Conservation (phyloP, 2,113 vertebrate genomes). For the Sphyrna mokarran region DNA sequence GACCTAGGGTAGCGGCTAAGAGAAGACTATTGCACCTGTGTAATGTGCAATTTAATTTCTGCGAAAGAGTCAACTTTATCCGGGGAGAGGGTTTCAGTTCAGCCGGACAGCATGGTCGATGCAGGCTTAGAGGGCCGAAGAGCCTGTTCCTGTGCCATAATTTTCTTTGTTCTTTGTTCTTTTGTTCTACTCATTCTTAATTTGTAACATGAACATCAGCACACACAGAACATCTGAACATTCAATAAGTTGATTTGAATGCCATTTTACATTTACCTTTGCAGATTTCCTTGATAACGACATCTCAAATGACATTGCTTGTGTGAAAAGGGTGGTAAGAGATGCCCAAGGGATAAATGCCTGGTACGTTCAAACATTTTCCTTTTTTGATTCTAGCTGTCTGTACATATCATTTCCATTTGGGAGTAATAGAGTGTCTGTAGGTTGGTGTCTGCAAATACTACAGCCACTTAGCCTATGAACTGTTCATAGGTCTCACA, state of each 20-base stretch:
- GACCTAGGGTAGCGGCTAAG: no score
- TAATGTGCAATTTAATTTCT: no score
- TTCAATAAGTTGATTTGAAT: not conserved
- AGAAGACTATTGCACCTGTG: no score
- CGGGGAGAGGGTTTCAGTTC: no score
- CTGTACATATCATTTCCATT: not conserved
- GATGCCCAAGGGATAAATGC: not conserved
- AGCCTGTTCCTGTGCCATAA: no score
- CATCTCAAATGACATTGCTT: not conserved
- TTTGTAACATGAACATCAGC: no score
- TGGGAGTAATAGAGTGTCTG: not conserved
- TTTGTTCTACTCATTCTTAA: no score
- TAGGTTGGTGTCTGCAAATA: not conserved
- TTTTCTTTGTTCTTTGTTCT: no score
- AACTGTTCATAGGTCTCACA: not conserved
- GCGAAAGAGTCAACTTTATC: no score
- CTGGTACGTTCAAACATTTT: not conserved
- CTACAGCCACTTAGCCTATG: not conserved
- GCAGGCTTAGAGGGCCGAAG: no score
- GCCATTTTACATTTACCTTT: not conserved
- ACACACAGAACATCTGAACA: no score
- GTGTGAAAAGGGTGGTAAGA: not conserved
- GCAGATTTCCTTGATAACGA: not conserved
- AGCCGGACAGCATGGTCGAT: no score
- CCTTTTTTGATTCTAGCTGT: not conserved